Conservation (phyloP, 64 coral and sea anemone species). For the Actinia equina region DNA sequence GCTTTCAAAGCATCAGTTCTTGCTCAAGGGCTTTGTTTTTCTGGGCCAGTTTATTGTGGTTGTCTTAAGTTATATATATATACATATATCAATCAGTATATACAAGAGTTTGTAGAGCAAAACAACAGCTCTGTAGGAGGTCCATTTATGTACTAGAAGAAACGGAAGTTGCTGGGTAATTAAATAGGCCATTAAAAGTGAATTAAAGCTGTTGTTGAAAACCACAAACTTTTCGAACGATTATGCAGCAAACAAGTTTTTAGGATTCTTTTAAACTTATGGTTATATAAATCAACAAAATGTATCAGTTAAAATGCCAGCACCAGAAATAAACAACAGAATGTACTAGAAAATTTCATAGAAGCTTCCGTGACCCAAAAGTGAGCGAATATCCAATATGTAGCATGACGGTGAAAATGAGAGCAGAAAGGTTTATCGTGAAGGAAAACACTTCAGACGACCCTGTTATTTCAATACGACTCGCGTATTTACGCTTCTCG, state of each 20-base stretch:
- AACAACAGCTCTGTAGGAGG: conserved; percentile 78
- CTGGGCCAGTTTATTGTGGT: background rate
- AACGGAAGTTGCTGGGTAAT: conserved; percentile 86
- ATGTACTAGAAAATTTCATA: background rate
- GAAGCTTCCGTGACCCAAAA: background rate
- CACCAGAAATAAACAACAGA: background rate
- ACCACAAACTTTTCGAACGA: conserved; percentile 67
- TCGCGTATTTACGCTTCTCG: background rate
- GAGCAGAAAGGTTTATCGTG: background rate
- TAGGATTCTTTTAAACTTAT: conserved; percentile 42
- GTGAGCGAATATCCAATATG: background rate
- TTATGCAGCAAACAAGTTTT: conserved; percentile 59
- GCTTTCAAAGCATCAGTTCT: conserved; percentile 8
- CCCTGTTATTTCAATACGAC: background rate
- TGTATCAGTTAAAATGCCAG: background rate
- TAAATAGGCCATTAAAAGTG: conserved; percentile 85
- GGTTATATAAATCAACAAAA: conserved; percentile 22
- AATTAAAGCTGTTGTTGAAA: conserved; percentile 80
- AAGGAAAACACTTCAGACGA: background rate
- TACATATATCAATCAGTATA: background rate
- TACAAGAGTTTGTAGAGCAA: conserved; percentile 36
- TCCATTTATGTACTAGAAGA: conserved; percentile 84
- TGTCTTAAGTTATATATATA: background rate
- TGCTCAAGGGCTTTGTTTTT: conserved; percentile 19
- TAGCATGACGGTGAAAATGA: background rate